phyloP scores from a whole-genome alignment of 2,113 vertebrate genomes.

The Arvicanthis niloticus region DNA sequence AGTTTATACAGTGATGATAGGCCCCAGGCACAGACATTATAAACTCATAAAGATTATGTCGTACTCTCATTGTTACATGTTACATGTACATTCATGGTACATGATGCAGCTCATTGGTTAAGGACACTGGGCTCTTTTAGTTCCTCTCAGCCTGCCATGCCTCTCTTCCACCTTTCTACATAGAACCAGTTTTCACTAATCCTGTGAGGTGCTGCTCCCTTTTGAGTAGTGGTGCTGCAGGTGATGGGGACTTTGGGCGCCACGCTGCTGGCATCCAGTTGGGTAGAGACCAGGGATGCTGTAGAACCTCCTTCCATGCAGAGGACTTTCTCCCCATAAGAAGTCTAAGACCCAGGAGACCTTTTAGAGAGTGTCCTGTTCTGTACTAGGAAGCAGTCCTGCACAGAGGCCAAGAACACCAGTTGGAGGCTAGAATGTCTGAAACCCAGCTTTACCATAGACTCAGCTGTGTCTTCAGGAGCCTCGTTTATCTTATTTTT shows the following conservation, averaged over 20 bases:
- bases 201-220: neutral
- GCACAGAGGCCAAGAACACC: neutral
- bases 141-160: neutral
- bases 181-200: neutral
- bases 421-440: neutral
- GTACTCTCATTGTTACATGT: neutral
- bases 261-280: neutral
- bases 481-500: neutral
- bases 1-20: neutral
- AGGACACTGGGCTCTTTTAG: neutral
- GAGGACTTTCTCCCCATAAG: neutral
- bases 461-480: neutral
- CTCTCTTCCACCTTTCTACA: neutral
- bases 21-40: neutral
- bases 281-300: neutral
- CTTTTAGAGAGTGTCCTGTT: neutral
- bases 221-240: neutral
- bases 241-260: neutral
- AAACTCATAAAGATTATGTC: neutral
- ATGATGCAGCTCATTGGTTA: neutral
- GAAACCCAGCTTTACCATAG: neutral
- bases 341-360: neutral
- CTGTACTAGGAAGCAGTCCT: neutral
- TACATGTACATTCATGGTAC: neutral
- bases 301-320: fast-evolving